Evolutionary conservation across 1,140 invertebrate genomes (phyloP).

Genomic region (Stegodyphus dumicola): DNA sequence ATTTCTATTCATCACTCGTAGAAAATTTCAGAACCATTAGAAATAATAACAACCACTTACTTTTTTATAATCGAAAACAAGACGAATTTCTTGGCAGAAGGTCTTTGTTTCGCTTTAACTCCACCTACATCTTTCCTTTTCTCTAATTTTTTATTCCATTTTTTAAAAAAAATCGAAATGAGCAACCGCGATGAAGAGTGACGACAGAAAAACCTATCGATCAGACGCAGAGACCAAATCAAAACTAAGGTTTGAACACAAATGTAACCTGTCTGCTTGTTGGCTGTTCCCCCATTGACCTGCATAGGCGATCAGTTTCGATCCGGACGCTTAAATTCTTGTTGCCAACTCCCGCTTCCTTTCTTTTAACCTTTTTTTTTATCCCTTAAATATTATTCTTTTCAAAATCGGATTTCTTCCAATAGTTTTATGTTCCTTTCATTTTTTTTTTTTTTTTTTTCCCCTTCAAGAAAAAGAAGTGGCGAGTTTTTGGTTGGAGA

Average conservation of each 20-base stretch:
- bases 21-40: neutral
- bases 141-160: no score
- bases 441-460: neutral
- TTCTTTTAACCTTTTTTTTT: no score
- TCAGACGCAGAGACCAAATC: neutral
- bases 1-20: no score
- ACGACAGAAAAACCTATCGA: neutral
- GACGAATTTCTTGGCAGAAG: neutral
- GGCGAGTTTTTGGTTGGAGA: no score
- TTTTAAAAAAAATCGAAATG: no score
- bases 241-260: neutral
- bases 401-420: no score
- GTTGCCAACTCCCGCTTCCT: no score
- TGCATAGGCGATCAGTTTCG: neutral
- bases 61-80: neutral
- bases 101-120: no score
- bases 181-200: no score
- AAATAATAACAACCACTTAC: neutral
- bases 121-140: no score
- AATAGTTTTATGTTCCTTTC: neutral
- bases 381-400: no score
- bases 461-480: no score
- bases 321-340: neutral
- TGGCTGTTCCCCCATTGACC: neutral
- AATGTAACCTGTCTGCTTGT: slow-evolving; percentile 1